Evolutionary conservation across 2,797 vertebrate species (phyloP).

Genomic region (Sardinella longiceps): DNA sequence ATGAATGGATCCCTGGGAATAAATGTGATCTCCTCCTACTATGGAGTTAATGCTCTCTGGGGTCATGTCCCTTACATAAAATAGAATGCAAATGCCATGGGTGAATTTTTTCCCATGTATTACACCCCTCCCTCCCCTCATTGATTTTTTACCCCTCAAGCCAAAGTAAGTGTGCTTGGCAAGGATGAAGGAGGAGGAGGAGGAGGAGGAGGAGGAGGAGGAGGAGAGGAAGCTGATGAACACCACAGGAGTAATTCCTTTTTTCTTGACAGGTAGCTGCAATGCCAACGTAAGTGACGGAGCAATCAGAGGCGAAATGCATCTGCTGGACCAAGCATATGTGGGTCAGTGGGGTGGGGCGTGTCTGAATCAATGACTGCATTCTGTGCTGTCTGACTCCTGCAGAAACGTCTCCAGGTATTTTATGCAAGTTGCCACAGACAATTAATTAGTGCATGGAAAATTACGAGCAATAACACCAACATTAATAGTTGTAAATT

Average conservation of each 20-base stretch:
- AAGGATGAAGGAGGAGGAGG: background rate
- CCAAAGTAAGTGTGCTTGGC: background rate
- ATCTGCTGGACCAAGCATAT: background rate
- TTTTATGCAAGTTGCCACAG: background rate
- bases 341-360: background rate
- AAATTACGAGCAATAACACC: constrained; percentile 1
- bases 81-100: background rate
- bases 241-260: background rate
- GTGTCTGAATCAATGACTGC: background rate
- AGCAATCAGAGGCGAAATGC: background rate
- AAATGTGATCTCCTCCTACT: background rate
- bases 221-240: background rate
- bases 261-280: background rate
- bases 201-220: background rate
- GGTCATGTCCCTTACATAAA: constrained; percentile 17
- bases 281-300: background rate
- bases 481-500: background rate
- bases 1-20: constrained; percentile 2
- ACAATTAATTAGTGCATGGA: background rate
- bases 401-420: background rate
- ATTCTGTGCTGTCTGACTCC: background rate
- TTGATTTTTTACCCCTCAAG: background rate
- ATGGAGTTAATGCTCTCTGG: constrained; percentile 5
- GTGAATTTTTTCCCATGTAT: background rate
- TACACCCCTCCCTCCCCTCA: background rate